phyloP scores from a whole-genome alignment of 2,113 vertebrate species.

The Haemorhous mexicanus region DNA sequence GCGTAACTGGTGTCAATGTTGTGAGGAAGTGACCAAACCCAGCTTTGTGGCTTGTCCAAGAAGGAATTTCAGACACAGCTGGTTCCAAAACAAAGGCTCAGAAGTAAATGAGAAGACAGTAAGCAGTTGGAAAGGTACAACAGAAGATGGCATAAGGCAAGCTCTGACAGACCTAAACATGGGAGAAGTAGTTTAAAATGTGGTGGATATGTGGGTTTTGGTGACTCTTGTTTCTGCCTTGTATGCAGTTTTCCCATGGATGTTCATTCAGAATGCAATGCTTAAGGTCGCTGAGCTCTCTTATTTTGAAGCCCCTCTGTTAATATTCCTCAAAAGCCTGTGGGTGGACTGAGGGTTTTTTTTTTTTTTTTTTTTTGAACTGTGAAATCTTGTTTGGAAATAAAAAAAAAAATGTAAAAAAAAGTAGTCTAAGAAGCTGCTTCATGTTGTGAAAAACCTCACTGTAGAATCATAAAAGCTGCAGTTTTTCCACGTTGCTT shows the following conservation, averaged over 20 bases:
- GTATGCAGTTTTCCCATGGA: not conserved
- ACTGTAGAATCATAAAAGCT: conserved; percentile 43
- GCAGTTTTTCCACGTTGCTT: conserved; percentile 38
- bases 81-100: not conserved
- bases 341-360: not conserved
- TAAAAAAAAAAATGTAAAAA: not conserved
- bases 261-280: not conserved
- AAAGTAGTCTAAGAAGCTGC: not conserved
- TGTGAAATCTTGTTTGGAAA: conserved; percentile 18
- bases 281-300: not conserved
- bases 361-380: not conserved
- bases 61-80: not conserved
- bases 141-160: not conserved
- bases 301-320: not conserved
- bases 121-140: not conserved
- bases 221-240: not conserved
- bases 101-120: not conserved
- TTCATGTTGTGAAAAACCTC: conserved; percentile 31
- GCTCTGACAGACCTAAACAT: not conserved
- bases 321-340: not conserved
- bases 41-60: not conserved
- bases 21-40: not conserved
- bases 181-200: not conserved
- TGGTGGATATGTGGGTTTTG: not conserved
- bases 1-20: not conserved